Percentiles rank a stretch among this genome's conserved stretches.
Evolutionary conservation across 2,113 vertebrate genomes (phyloP).

Genomic region (Ailurus styani): DNA sequence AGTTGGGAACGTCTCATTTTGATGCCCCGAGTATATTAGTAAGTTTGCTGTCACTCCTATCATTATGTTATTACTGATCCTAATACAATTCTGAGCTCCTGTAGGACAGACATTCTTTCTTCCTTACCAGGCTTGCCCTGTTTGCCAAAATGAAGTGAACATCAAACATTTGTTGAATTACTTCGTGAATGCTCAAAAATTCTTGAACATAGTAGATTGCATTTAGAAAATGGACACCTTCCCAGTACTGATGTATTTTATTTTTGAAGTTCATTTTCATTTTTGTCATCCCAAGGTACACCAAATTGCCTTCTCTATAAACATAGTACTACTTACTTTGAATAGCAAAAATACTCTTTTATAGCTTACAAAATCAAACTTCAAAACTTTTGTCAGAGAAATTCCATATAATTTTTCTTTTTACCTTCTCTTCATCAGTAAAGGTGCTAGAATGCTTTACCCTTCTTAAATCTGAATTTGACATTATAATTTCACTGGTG

Average conservation of each 20-base stretch:
- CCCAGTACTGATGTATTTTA: background rate
- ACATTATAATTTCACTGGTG: background rate
- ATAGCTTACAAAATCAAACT: background rate
- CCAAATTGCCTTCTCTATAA: background rate
- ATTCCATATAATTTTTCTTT: background rate
- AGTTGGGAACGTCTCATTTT: background rate
- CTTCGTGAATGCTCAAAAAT: background rate
- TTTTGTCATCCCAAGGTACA: background rate
- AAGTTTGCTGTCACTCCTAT: background rate
- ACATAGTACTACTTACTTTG: background rate
- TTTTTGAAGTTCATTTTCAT: background rate
- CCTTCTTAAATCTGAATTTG: constrained; percentile 5
- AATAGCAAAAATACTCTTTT: background rate
- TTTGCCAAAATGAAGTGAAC: background rate
- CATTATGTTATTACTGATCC: background rate
- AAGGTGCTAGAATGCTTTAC: background rate
- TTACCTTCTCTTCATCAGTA: background rate
- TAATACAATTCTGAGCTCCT: background rate
- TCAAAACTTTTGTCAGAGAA: background rate
- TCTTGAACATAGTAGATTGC: background rate
- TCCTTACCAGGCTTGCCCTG: background rate
- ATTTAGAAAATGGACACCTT: background rate
- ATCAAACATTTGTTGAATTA: background rate
- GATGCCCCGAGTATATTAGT: background rate
- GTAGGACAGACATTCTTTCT: background rate